Percentiles rank a stretch among this genome's conserved stretches.
Conservation (phyloP, 2,113 vertebrate genomes). For the Aleadryas rufinucha region DNA sequence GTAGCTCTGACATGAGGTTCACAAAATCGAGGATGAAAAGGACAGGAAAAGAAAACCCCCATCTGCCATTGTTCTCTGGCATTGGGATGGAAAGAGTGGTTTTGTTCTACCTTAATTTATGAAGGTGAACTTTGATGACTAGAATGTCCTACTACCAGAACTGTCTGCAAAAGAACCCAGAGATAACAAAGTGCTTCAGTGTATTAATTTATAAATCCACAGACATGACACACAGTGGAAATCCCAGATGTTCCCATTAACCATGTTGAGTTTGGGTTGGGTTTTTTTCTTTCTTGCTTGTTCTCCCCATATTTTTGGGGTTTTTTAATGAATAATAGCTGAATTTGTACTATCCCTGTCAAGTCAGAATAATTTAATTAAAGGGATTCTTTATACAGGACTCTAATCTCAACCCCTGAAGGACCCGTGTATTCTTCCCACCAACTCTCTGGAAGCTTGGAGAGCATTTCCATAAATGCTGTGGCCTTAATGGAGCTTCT, state of each 20-base stretch:
- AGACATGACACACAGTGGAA: neutral
- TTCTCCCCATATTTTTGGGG: rapidly evolving
- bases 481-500: neutral
- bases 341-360: neutral
- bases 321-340: neutral
- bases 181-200: neutral
- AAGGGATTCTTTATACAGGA: neutral
- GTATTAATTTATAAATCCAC: neutral
- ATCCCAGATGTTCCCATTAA: neutral
- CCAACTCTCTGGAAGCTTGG: neutral
- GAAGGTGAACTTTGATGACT: neutral
- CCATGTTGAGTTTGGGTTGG: neutral
- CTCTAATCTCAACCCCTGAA: neutral
- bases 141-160: neutral
- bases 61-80: neutral
- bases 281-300: rapidly evolving
- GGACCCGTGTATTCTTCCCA: neutral
- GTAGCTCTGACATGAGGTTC: neutral
- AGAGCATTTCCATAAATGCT: neutral
- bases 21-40: neutral
- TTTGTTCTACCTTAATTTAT: neutral
- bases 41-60: neutral
- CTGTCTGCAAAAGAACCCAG: neutral
- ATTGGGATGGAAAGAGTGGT: neutral
- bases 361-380: neutral